A percentile compares a stretch with the other conserved stretches of the same genome.
Conservation (phyloP, 2,113 vertebrate species). For the Rhagologus leucostigma region DNA sequence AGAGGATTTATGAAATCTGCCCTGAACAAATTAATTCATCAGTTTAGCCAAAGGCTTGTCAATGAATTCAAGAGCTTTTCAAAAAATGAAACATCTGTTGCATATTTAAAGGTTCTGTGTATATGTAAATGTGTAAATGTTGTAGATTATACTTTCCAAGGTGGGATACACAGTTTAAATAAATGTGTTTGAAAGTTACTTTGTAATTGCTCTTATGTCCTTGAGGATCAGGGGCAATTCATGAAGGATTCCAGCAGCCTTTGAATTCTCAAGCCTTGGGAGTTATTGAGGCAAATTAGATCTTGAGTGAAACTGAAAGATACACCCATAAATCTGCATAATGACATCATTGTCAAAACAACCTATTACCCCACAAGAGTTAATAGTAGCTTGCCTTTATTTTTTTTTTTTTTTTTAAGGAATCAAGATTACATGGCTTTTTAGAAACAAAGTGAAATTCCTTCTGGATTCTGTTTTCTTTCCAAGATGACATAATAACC, state of each 20-base stretch:
- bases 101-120: constrained; percentile 71
- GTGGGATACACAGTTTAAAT: constrained; percentile 48
- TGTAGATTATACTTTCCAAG: constrained; percentile 61
- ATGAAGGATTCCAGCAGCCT: constrained; percentile 9
- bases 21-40: constrained; percentile 79
- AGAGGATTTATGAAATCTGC: constrained; percentile 76
- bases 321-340: background rate
- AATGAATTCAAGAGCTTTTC: constrained; percentile 74
- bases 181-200: constrained; percentile 54
- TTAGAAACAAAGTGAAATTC: background rate
- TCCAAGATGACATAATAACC: background rate
- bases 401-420: background rate
- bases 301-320: constrained; percentile 5
- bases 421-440: background rate
- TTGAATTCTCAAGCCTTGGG: background rate
- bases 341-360: constrained; percentile 15
- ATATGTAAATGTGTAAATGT: constrained; percentile 60
- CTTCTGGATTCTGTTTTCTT: background rate
- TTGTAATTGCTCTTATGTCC: constrained; percentile 51
- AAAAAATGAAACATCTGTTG: constrained; percentile 78
- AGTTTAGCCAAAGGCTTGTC: constrained; percentile 74
- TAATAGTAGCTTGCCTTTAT: background rate
- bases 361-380: background rate
- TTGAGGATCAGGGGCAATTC: constrained; percentile 32
- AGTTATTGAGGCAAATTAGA: constrained; percentile 34